These are phyloP conservation scores for Hestina assimilis DNA, from an alignment of 1,140 invertebrate genomes.

Conservation along the genomic window DNA sequence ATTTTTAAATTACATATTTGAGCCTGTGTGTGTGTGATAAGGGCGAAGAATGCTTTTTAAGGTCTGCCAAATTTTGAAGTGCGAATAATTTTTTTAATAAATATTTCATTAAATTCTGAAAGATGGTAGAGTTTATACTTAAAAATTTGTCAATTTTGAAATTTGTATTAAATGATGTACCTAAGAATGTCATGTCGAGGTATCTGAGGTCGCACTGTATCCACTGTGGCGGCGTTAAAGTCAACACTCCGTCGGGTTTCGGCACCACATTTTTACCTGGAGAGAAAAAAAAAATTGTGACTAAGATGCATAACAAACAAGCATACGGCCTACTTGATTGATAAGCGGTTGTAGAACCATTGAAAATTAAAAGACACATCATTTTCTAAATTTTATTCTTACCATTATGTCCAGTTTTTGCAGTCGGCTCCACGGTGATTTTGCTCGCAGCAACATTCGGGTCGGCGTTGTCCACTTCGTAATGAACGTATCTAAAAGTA, in stretches of 20 bases:
- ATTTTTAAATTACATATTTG: no score
- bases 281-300: conserved; percentile 21
- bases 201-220: conserved; percentile 97
- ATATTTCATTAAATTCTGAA: no score
- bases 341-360: no score
- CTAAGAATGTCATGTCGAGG: conserved; percentile 97
- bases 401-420: conserved; percentile 54
- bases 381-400: not conserved
- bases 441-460: conserved; percentile 47
- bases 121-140: no score
- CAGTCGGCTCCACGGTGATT: conserved; percentile 24
- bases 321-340: no score
- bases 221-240: conserved; percentile 95
- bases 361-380: no score
- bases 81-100: no score
- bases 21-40: no score
- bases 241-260: conserved; percentile 79
- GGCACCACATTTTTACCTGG: conserved; percentile 46
- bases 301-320: no score
- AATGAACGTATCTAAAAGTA: conserved; percentile 64
- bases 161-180: conserved; percentile 58
- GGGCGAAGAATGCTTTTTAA: no score
- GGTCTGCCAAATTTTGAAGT: no score
- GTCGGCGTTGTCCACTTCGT: conserved; percentile 65
- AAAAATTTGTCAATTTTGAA: no score